A percentile compares a stretch with the other conserved stretches of the same genome.
These are phyloP conservation scores for Drosophila neocordata DNA, from an alignment of 1,140 invertebrate genomes.

Conservation along the genomic window DNA sequence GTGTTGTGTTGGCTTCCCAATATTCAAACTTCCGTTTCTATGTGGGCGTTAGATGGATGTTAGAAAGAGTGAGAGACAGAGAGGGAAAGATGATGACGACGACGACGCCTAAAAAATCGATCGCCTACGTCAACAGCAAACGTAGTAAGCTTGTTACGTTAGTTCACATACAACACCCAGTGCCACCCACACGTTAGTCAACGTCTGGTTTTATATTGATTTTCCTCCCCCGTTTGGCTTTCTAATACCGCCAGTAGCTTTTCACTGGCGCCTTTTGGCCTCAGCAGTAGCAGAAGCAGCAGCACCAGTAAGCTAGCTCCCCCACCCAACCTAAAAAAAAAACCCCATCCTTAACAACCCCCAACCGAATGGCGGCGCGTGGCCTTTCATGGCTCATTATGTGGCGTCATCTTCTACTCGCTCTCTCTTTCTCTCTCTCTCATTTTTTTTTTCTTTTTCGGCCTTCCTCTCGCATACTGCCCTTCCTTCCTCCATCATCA, in stretches of 20 bases:
- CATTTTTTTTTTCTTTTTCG: slow-evolving; percentile 18
- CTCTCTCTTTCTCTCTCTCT: slow-evolving; percentile 21
- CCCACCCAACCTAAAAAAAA: no score
- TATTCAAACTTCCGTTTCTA: slow-evolving; percentile 38
- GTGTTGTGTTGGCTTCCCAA: slow-evolving; percentile 12
- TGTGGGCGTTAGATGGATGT: slow-evolving; percentile 28
- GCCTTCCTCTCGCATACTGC: slow-evolving; percentile 8
- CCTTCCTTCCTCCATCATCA: slow-evolving; percentile 19
- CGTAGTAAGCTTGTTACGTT: slow-evolving; percentile 70
- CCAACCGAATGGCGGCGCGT: slow-evolving; percentile 56
- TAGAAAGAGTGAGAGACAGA: neutral
- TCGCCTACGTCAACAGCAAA: slow-evolving; percentile 79
- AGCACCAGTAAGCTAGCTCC: neutral
- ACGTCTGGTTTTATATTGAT: slow-evolving; percentile 51
- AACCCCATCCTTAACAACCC: neutral
- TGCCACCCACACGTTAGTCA: slow-evolving; percentile 22
- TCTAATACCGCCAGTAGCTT: neutral
- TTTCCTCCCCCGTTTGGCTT: slow-evolving; percentile 20
- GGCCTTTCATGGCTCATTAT: slow-evolving; percentile 28
- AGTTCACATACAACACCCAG: neutral
- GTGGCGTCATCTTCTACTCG: slow-evolving; percentile 65
- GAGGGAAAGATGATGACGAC: slow-evolving; percentile 16
- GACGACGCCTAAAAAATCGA: slow-evolving; percentile 57
- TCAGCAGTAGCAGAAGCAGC: neutral
- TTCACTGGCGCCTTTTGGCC: neutral